Conservation (phyloP, 2,888 invertebrate species). For the Drosophila pseudotakahashii region DNA sequence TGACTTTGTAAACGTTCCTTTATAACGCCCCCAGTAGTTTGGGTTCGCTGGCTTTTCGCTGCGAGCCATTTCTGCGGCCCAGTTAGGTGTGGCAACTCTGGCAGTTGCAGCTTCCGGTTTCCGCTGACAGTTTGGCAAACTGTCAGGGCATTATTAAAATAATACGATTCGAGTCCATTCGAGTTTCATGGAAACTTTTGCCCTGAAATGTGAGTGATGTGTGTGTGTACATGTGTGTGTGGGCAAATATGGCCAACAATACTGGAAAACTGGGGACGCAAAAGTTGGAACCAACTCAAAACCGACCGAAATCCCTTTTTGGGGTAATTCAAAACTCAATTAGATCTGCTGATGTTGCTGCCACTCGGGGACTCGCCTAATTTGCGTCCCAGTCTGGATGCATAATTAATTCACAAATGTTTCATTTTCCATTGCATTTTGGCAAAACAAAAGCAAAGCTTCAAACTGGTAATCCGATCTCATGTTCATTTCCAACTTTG, state of each 20-base stretch:
- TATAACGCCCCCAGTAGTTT: not conserved
- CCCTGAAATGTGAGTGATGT: constrained; percentile 5
- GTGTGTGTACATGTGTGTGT: not conserved
- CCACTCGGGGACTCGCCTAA: constrained; percentile 17
- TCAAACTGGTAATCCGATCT: constrained; percentile 1
- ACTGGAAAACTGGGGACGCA: not conserved
- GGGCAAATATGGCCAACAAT: constrained; percentile 12
- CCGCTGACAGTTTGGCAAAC: constrained; percentile 28
- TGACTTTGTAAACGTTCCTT: constrained; percentile 65
- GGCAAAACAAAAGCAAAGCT: not conserved
- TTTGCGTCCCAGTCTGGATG: constrained; percentile 17
- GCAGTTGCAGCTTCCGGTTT: constrained; percentile 36
- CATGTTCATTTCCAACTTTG: not conserved
- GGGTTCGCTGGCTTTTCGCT: not conserved
- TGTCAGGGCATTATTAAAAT: constrained; percentile 42
- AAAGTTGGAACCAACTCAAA: constrained; percentile 23
- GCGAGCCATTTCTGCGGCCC: not conserved
- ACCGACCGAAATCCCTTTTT: constrained; percentile 4
- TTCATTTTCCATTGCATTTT: not conserved
- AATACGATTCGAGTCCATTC: constrained; percentile 35
- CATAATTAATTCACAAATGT: constrained; percentile 38
- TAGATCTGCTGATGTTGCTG: constrained; percentile 22
- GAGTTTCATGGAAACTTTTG: constrained; percentile 23
- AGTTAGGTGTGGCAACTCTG: constrained; percentile 39
- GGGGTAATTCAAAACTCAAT: constrained; percentile 41